Conservation (phyloP, 2,113 vertebrate species). For the Jaculus jaculus region DNA sequence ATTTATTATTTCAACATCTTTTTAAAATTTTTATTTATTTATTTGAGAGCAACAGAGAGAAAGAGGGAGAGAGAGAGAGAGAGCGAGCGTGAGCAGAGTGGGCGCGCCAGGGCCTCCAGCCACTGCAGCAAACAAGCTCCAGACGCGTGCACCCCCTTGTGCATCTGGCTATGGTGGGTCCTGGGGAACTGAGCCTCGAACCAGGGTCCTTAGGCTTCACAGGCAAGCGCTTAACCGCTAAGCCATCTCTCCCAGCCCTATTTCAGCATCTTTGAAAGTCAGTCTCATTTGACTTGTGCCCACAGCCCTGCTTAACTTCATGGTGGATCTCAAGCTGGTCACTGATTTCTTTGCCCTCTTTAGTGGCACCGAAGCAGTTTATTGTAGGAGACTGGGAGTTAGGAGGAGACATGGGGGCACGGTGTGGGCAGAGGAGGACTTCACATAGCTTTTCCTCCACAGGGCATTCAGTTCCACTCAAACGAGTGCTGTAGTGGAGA, state of each 20-base stretch:
- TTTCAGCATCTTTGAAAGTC: neutral
- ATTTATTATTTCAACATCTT: neutral
- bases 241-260: too few species aligned
- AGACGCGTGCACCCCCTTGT: too few species aligned
- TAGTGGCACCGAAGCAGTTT: neutral
- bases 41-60: too few species aligned
- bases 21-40: too few species aligned
- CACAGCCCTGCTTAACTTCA: neutral
- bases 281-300: neutral
- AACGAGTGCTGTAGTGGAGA: neutral
- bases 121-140: too few species aligned
- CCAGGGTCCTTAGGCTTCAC: too few species aligned
- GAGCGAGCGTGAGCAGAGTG: too few species aligned
- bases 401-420: neutral
- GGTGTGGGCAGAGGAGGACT: neutral
- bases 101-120: too few species aligned
- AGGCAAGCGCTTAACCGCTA: too few species aligned
- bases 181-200: too few species aligned
- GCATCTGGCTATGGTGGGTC: too few species aligned
- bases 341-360: neutral
- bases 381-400: neutral
- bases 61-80: too few species aligned
- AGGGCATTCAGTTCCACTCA: rapidly evolving
- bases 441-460: neutral
- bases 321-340: neutral